Conservation (phyloP, 2,113 vertebrate species). For the Apodemus sylvaticus region DNA sequence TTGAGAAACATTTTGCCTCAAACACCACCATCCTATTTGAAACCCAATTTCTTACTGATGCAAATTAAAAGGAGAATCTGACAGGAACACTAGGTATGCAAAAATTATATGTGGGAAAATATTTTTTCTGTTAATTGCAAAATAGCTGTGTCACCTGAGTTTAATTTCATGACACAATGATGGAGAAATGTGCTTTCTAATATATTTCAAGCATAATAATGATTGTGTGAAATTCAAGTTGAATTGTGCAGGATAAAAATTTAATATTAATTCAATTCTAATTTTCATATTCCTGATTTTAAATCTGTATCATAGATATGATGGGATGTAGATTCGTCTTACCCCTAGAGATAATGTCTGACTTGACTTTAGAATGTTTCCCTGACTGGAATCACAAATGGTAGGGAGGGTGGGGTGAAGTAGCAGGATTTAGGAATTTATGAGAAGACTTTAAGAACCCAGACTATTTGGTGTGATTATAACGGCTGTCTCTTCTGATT, state of each 20-base stretch:
- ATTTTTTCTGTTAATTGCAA: not conserved
- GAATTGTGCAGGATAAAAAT: not conserved
- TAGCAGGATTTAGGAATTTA: no score
- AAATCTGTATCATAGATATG: not conserved
- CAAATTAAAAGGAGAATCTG: accelerated
- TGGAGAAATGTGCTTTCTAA: no score
- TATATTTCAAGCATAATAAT: no score
- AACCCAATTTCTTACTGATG: accelerated
- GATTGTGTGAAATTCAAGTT: not conserved
- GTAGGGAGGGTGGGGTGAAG: no score
- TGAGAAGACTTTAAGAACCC: no score
- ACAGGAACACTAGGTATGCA: not conserved
- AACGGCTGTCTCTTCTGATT: no score
- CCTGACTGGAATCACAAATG: no score
- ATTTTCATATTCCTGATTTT: not conserved
- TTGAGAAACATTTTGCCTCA: not conserved
- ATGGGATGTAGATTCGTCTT: not conserved
- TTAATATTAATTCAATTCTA: not conserved
- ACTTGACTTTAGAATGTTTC: no score
- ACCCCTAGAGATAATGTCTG: no score
- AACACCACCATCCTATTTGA: not conserved
- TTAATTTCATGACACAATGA: not conserved
- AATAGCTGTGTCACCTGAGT: not conserved
- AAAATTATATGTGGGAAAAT: not conserved
- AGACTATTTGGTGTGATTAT: no score